A percentile compares a stretch with the other conserved stretches of the same genome.
Evolutionary conservation across 2,113 vertebrate species (phyloP).

Genomic region (Eretmochelys imbricata): DNA sequence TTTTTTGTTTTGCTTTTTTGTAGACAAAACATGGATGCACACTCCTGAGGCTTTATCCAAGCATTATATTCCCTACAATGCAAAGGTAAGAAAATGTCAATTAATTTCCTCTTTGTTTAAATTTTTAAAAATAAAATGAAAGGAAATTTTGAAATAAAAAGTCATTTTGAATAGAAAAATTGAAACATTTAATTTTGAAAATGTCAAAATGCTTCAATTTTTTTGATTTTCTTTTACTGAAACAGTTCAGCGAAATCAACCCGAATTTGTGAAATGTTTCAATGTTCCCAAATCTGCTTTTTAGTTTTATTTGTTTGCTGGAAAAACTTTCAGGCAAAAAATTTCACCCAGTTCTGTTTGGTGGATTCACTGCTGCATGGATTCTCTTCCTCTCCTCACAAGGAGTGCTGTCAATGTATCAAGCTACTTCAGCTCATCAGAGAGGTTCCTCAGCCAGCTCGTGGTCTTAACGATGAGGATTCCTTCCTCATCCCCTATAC

Average conservation of each 20-base stretch:
- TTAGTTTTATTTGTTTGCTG: not conserved
- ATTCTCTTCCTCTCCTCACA: not conserved
- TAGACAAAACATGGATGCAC: conserved; percentile 99
- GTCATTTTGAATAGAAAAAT: not conserved
- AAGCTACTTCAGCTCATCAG: not conserved
- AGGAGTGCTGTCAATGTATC: not conserved
- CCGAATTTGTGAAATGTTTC: not conserved
- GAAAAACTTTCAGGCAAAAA: not conserved
- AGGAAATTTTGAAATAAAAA: not conserved
- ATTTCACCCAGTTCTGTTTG: not conserved
- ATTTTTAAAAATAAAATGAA: not conserved
- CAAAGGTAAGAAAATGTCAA: conserved; percentile 86
- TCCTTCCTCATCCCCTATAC: not conserved
- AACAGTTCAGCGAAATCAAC: not conserved
- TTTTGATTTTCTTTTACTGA: not conserved
- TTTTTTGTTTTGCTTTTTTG: conserved; percentile 79
- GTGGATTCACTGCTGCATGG: not conserved
- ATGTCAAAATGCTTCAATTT: not conserved
- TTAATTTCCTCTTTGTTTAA: not conserved
- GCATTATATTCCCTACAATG: conserved; percentile 97
- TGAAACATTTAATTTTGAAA: not conserved
- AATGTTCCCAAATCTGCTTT: not conserved
- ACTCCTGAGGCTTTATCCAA: conserved; percentile 97
- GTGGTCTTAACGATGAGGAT: not conserved
- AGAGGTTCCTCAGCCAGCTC: not conserved